These are phyloP conservation scores for Hydractinia echinata DNA, from an alignment of 30 jellyfish, hydroid and myxozoan genomes.

Conservation along the genomic window DNA sequence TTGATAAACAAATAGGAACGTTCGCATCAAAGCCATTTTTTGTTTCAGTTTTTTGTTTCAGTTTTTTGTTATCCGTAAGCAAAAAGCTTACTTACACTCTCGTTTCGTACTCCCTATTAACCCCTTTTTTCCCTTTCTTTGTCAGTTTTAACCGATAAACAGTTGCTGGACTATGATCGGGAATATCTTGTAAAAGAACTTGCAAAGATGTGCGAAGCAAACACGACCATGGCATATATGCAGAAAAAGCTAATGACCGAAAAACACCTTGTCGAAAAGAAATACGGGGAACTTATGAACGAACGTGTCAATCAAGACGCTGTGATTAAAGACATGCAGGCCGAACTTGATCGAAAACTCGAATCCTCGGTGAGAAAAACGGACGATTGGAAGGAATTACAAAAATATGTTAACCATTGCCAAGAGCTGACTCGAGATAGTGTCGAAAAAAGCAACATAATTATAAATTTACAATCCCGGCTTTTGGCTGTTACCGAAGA, in stretches of 20 bases:
- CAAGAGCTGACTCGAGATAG: not conserved
- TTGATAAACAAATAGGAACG: too few species aligned
- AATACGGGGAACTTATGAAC: not conserved
- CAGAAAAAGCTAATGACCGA: conserved; percentile 12
- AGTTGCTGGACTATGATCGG: conserved; percentile 25
- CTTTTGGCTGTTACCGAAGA: conserved; percentile 33
- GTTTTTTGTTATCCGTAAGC: too few species aligned
- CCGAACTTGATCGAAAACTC: not conserved
- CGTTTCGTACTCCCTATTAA: too few species aligned
- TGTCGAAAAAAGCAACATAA: conserved; percentile 16
- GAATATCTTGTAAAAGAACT: conserved; percentile 24
- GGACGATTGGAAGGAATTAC: not conserved
- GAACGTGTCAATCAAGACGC: not conserved
- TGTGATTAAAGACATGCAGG: not conserved
- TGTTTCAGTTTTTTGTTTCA: too few species aligned
- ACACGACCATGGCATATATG: conserved; percentile 15
- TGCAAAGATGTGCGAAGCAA: conserved; percentile 1
- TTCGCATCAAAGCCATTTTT: too few species aligned
- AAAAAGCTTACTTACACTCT: too few species aligned
- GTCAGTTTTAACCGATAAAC: conserved; percentile 16
- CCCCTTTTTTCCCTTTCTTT: not conserved
- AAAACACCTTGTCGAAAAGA: conserved; percentile 10
- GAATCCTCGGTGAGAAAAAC: not conserved
- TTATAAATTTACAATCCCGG: conserved; percentile 23
- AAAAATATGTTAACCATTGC: not conserved